Percentiles rank a stretch among this genome's conserved stretches.
Conservation (phyloP, 2,888 invertebrate species). For the Cerceris ruficornis region DNA sequence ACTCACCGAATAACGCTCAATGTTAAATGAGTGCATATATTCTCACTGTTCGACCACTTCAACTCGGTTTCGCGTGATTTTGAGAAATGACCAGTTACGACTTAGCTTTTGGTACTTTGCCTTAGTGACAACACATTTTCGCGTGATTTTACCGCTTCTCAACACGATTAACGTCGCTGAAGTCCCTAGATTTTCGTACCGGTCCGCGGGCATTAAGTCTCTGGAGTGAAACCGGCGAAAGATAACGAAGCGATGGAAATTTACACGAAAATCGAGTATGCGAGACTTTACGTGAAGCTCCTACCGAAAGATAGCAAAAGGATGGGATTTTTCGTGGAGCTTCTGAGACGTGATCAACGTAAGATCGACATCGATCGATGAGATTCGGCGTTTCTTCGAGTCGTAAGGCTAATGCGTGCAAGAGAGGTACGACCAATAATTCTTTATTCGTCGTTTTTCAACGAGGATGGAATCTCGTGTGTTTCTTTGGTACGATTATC, state of each 20-base stretch:
- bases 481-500: slow-evolving; percentile 1
- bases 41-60: slow-evolving; percentile 41
- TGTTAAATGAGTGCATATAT: slow-evolving; percentile 38
- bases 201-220: slow-evolving; percentile 43
- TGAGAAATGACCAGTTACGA: slow-evolving; percentile 5
- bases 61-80: slow-evolving; percentile 23
- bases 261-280: no score
- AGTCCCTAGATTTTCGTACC: slow-evolving; percentile 7
- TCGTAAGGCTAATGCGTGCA: no score
- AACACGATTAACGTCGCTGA: slow-evolving; percentile 7
- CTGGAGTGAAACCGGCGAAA: not conserved
- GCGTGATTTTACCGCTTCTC: slow-evolving; percentile 13
- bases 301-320: no score
- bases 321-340: no score
- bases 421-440: no score
- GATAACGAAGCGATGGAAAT: not conserved
- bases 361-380: no score
- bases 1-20: slow-evolving; percentile 47
- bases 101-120: slow-evolving; percentile 2
- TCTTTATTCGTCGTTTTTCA: not conserved
- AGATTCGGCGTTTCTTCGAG: no score
- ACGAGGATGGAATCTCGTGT: not conserved
- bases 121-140: slow-evolving; percentile 46
- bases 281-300: no score
- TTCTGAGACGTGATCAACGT: no score